Percentiles rank a stretch among this genome's conserved stretches.
Conservation (phyloP, 2,797 vertebrate species). For the Smutsia gigantea region DNA sequence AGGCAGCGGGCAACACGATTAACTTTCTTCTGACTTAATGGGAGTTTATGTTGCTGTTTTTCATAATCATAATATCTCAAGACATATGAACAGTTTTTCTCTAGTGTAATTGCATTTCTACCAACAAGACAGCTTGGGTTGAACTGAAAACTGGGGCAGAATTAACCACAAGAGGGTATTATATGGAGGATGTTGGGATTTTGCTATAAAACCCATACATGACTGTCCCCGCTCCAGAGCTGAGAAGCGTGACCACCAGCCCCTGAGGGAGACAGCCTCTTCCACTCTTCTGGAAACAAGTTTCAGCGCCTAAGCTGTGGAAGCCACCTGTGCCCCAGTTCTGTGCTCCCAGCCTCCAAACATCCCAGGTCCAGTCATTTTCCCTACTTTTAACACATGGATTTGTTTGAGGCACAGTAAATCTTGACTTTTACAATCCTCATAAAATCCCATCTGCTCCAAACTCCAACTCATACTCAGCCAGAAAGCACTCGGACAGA, state of each 20-base stretch:
- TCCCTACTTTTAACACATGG: neutral
- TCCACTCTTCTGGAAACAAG: neutral
- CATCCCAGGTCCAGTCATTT: neutral
- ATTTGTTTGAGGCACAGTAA: neutral
- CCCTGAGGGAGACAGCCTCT: neutral
- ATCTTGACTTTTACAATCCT: constrained; percentile 18
- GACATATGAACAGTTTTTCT: constrained; percentile 62
- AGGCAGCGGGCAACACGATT: constrained; percentile 46
- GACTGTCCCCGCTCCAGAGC: neutral
- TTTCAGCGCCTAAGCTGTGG: neutral
- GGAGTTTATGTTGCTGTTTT: constrained; percentile 67
- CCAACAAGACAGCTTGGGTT: constrained; percentile 46
- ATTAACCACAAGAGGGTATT: neutral
- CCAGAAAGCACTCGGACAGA: neutral
- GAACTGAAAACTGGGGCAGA: constrained; percentile 31
- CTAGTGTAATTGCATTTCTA: constrained; percentile 43
- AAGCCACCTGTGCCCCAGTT: neutral
- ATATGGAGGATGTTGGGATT: neutral
- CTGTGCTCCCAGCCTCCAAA: neutral
- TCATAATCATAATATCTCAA: constrained; percentile 71
- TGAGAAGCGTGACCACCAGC: neutral
- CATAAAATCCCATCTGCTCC: constrained; percentile 42
- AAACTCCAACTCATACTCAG: neutral
- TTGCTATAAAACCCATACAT: accelerated
- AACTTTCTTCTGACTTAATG: constrained; percentile 64